Base-by-base conservation (phyloP, 2,888 invertebrate species). In the Drosophila flavopinicola region DNA sequence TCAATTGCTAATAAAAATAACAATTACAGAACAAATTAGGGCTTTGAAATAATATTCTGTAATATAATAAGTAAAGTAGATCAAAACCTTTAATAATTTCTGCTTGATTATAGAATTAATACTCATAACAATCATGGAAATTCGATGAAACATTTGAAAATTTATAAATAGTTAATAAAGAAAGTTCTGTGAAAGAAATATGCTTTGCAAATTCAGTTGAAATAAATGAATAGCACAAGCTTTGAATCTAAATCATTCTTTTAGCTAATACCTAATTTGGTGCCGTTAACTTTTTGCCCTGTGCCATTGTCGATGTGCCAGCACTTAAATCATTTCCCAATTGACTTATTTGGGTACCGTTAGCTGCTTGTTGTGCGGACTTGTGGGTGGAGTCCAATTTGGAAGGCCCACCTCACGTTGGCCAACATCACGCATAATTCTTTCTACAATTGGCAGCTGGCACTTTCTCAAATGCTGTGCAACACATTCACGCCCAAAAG, bases 401-500 rank as follows among this genome's bases (percentile, higher is more conserved):
- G 15, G 20, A 20, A 15, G 3, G n/a, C n/a, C n/a, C 2, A n/a
- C 5, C n/a, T 30, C 4, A 20, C n/a, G 5, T 53, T 33, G 38
- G 37, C 29, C 23, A 45, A 37, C 25, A 39, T 63, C 42, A 64
- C 38, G 69, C 59, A 78, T 78, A 75, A 75, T 64, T 83, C 79
- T 63, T 82, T 42, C 37, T 33, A 20, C 30, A 39, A 13, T 37
- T 65, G 72, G 52, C 47, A 44, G 13, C 54, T 61, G 67, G 57
- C 61, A 71, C 59, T 54, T 59, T 60, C 67, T 51, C 78, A 61
- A 61, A 66, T 59, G 59, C 59, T 56, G 30, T 53, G 27, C 60
- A 60, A 60, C 49, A 61, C 38, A 75, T 70, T 75, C 72, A 78
- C 66, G 72, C 75, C 72, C 63, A 59, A 63, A 66, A 68, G 42